These are phyloP conservation scores for Nannospalax galili DNA, from an alignment of 2,113 vertebrate genomes.

Conservation along the genomic window DNA sequence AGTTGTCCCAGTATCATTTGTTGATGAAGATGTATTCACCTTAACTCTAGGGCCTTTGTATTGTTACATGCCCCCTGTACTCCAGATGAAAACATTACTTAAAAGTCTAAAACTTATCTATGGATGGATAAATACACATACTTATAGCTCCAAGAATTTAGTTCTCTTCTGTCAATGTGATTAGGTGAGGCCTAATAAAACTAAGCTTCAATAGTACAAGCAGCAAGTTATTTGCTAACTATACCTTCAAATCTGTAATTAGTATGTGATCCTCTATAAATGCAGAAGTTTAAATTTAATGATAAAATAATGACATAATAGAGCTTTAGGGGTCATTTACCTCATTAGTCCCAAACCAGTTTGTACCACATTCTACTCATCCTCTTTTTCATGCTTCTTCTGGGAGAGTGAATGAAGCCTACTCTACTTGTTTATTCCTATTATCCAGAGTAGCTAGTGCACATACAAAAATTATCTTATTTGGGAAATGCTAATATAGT, in stretches of 20 bases:
- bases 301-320: not conserved
- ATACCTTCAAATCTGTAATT: not conserved
- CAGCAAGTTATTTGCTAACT: not conserved
- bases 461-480: not conserved
- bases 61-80: not conserved
- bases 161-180: constrained; percentile 2
- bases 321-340: not conserved
- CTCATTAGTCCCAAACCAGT: not conserved
- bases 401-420: not conserved
- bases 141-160: not conserved
- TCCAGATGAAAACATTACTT: not conserved
- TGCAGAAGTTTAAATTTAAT: not conserved
- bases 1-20: not conserved
- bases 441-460: not conserved
- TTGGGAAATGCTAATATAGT: constrained; percentile 18
- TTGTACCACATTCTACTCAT: not conserved
- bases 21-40: not conserved
- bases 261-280: not conserved
- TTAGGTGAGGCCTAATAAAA: not conserved
- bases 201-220: not conserved
- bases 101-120: not conserved
- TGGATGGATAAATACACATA: not conserved
- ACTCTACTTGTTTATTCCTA: not conserved
- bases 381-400: not conserved
- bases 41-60: not conserved